Base-by-base conservation (phyloP, 2,797 vertebrate genomes). In the Silurus aristotelis region DNA sequence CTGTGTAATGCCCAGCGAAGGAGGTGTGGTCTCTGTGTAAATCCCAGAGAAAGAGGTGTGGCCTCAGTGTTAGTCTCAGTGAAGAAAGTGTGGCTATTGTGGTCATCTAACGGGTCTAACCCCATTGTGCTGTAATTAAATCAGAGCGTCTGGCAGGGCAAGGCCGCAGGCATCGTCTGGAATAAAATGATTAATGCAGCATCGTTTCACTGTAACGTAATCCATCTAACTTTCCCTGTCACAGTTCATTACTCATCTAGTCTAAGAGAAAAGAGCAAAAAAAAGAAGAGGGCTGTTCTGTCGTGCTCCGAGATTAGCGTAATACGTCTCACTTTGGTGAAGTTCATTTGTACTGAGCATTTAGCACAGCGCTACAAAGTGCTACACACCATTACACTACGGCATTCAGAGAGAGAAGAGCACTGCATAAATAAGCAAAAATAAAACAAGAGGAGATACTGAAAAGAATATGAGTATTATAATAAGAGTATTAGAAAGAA, bases 151-250 rank as follows among this genome's bases (percentile, higher is more conserved):
- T 52, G 15, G 0, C 48, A 56, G 72, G 0, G 7, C 17, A 56
- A 75, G 15, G n/a, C n/a, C 52, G 55, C n/a, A 52, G 10, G 22
- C 71, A n/a, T 52, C 71, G 52, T 52, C 22, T 75, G 72, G 25
- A 56, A 55, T 56, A 56, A 75, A 75, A 75, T 56, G 10, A 73
- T 73, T 55, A 75, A 75, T 10, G 7, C 72, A 75, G 48, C 48
- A 17, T 27, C 5, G 19, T 61, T 78, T 78, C 76, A 38, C 58
- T 0, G 6, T 77, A 22, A 60, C 38, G 76, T 14, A 61, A 43
- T 61, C 31, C 10, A 55, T 61, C 31, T 43, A 43, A 43, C 19
- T 78, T 14, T 60, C 75, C 73, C 73, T 38, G 56, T 78, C 76
- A 61, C n/a, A 60, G 20, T 1, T 19, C 31, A 43, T 78, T 78